Percentiles rank a stretch among this genome's conserved stretches.
Conservation (phyloP, 53 echinoderm and acorn worm species). For the Apostichopus leukothele region DNA sequence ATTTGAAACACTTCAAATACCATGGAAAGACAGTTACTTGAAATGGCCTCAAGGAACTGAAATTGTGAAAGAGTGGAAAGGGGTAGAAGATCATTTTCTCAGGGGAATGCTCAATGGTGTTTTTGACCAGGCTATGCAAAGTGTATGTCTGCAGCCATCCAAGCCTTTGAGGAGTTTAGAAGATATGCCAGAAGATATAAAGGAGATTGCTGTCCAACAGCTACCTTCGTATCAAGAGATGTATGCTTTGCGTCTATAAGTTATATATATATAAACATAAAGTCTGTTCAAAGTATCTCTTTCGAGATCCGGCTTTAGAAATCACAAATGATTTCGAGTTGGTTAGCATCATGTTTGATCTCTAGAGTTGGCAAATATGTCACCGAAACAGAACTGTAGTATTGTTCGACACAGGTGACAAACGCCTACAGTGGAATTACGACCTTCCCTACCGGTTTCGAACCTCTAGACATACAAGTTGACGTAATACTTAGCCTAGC, state of each 20-base stretch:
- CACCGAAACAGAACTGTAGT: too few species aligned
- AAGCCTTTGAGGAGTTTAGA: slow-evolving; percentile 2
- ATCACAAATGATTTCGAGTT: too few species aligned
- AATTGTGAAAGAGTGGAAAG: slow-evolving; percentile 13
- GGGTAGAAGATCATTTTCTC: slow-evolving; percentile 18
- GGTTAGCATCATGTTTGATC: too few species aligned
- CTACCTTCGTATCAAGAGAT: slow-evolving; percentile 17
- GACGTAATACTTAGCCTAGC: too few species aligned
- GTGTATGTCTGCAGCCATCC: neutral
- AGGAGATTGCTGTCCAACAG: neutral
- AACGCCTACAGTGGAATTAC: too few species aligned
- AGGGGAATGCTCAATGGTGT: slow-evolving; percentile 33
- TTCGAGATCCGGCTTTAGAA: too few species aligned
- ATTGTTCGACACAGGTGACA: too few species aligned
- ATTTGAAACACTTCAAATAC: neutral
- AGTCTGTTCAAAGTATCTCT: too few species aligned
- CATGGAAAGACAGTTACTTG: slow-evolving; percentile 21
- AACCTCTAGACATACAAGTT: too few species aligned
- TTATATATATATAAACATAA: too few species aligned
- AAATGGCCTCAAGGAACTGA: slow-evolving; percentile 8
- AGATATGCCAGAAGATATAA: slow-evolving; percentile 8
- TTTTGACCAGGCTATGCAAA: slow-evolving; percentile 26
- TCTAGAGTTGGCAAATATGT: too few species aligned
- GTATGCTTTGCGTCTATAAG: slow-evolving; percentile 9
- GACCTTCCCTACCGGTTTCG: too few species aligned